Conservation (phyloP, 2,113 vertebrate species). For the Oreochromis tanganicae region DNA sequence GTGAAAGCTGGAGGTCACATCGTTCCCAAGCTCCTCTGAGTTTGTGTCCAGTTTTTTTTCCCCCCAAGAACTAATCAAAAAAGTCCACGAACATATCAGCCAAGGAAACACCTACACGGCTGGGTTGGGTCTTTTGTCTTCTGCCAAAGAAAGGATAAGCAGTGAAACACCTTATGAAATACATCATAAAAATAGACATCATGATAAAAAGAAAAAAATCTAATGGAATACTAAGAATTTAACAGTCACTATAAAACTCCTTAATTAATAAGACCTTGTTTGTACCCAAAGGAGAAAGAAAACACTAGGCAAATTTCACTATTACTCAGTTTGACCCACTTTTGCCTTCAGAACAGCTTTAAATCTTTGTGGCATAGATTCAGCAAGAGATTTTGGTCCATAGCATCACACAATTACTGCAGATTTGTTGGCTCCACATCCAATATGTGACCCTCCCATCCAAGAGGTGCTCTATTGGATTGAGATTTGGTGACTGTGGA, state of each 20-base stretch:
- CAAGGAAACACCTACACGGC: neutral
- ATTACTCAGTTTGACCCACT: neutral
- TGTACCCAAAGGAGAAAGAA: neutral
- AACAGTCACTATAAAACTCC: neutral
- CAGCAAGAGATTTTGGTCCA: neutral
- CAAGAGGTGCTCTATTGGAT: neutral
- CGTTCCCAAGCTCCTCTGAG: neutral
- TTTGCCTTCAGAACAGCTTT: rapidly evolving
- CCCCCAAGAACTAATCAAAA: neutral
- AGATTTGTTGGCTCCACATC: neutral
- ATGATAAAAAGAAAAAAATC: neutral
- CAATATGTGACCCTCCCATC: neutral
- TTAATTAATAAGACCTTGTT: neutral
- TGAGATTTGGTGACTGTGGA: neutral
- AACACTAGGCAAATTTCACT: neutral
- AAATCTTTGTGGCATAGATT: neutral
- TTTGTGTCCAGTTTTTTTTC: neutral
- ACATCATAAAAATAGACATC: neutral
- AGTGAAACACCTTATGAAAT: neutral
- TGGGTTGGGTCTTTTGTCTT: rapidly evolving
- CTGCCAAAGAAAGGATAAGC: neutral
- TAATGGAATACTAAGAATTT: neutral
- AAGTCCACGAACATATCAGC: neutral
- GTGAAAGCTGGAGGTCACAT: neutral
- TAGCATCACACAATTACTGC: neutral